Base-by-base conservation (phyloP, 2,113 vertebrate species). In the Saccopteryx bilineata region DNA sequence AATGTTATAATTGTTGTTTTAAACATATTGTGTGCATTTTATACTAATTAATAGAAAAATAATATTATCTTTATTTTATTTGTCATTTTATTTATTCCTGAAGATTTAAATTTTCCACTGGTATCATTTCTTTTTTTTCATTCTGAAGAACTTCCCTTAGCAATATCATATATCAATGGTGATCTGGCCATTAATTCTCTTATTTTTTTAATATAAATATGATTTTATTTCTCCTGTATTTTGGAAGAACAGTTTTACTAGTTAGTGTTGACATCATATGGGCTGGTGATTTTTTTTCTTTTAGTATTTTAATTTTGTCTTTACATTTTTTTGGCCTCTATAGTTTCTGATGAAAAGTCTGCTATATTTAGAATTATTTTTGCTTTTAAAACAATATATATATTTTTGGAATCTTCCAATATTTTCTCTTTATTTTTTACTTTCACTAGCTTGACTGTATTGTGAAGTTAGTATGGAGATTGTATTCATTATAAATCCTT, bases 301-400 rank as follows among this genome's bases (percentile, higher is more conserved):
- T 10, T 6, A 58, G 7, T 17, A 65, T 6, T 63, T 63, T 9
- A 26, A 79, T 58, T n/a, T 50, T 17, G 4, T 26, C 33, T 68
- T 75, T 28, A 68, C 9, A 21, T n/a, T 56, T 21, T 28, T 54
- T 63, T n/a, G 10, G 7, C 10, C 28, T 76, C 39, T 28, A 15
- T 28, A 61, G 1, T 87, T 95, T 92, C 75, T 79, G n/a, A 46
- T 85, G 31, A 86, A 81, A 72, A 39, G 5, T 76, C 31, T 82
- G 61, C 9, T n/a, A 56, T 28, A 21, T 74, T 69, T 78, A 63
- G 24, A 78, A 48, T 81, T 76, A 8, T 50, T 26, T 50, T 63
- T 48, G 3, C 28, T 18, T 81, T 88, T 66, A 69, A 79, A 54
- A 31, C 7, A 3, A 28, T 18, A 15, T 23, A 15, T 23, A 11